A percentile compares a stretch with the other conserved stretches of the same genome.
Conservation (phyloP, 2,113 vertebrate species). For the Taurulus bubalis region DNA sequence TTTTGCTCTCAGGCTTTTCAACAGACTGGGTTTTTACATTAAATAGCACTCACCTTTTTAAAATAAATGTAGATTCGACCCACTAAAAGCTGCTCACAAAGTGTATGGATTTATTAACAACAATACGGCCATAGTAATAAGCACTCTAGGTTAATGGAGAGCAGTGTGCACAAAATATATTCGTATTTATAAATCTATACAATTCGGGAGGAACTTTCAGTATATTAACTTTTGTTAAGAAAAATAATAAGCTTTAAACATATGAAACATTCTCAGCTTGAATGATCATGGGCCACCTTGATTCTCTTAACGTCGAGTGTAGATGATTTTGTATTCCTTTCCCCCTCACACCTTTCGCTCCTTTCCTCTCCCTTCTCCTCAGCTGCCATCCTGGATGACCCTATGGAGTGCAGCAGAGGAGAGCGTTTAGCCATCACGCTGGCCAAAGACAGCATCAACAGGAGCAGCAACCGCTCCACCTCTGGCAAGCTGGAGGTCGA, state of each 20-base stretch:
- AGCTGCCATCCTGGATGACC: conserved; percentile 93
- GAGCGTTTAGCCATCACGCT: conserved; percentile 97
- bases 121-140: conserved; percentile 8
- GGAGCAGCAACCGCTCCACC: conserved; percentile 90
- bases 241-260: conserved; percentile 5
- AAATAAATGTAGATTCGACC: not conserved
- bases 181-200: conserved; percentile 40
- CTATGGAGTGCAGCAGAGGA: conserved; percentile 99
- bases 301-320: not conserved
- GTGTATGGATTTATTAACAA: conserved; percentile 51
- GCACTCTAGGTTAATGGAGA: conserved; percentile 50
- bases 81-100: conserved; percentile 40
- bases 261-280: conserved; percentile 1
- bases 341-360: not conserved
- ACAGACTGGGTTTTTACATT: conserved; percentile 41
- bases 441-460: conserved; percentile 97
- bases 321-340: conserved; percentile 10
- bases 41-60: conserved; percentile 32
- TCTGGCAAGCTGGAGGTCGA: conserved; percentile 95
- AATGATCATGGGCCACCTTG: not conserved
- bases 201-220: conserved; percentile 40
- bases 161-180: conserved; percentile 35
- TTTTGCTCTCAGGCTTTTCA: conserved; percentile 17
- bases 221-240: conserved; percentile 25
- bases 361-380: not conserved